Evolutionary conservation across 2,888 invertebrate genomes (phyloP).

Genomic region (Cabera pusaria): DNA sequence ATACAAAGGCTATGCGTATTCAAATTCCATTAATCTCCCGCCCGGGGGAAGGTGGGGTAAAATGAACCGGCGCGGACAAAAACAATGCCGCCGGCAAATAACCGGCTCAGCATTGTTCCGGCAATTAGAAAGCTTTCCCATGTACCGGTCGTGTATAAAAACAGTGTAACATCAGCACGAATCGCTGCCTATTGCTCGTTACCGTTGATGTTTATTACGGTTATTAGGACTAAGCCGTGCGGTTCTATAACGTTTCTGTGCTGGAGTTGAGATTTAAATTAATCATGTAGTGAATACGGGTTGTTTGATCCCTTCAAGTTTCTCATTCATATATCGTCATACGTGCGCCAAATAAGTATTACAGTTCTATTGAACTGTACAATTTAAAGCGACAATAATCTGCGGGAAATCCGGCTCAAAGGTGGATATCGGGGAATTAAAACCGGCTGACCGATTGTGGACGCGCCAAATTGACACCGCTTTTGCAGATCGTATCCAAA

Average conservation of each 20-base stretch:
- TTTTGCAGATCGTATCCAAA: constrained; percentile 54
- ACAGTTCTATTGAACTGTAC: too few species aligned
- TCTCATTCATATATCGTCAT: constrained; percentile 1
- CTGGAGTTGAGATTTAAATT: constrained; percentile 65
- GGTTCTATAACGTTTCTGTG: constrained; percentile 71
- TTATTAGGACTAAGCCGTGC: constrained; percentile 79
- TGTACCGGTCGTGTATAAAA: constrained; percentile 83
- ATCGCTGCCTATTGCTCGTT: constrained; percentile 82
- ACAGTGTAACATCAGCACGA: constrained; percentile 83
- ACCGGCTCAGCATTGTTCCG: constrained; percentile 83
- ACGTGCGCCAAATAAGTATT: neutral
- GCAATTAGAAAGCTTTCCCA: constrained; percentile 84
- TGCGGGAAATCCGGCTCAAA: constrained; percentile 55
- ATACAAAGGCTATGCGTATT: constrained; percentile 83
- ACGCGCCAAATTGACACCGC: constrained; percentile 51
- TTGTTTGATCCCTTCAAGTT: constrained; percentile 19
- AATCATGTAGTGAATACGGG: constrained; percentile 43
- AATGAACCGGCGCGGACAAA: constrained; percentile 82
- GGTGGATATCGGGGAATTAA: constrained; percentile 52
- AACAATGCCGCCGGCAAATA: constrained; percentile 83
- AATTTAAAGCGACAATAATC: constrained; percentile 53
- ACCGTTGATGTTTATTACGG: constrained; percentile 82
- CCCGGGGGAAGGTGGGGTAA: constrained; percentile 76
- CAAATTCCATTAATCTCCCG: constrained; percentile 83
- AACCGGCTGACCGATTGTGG: constrained; percentile 55